Conservation (phyloP, 2,888 invertebrate species). For the Strigamia transsilvanica region DNA sequence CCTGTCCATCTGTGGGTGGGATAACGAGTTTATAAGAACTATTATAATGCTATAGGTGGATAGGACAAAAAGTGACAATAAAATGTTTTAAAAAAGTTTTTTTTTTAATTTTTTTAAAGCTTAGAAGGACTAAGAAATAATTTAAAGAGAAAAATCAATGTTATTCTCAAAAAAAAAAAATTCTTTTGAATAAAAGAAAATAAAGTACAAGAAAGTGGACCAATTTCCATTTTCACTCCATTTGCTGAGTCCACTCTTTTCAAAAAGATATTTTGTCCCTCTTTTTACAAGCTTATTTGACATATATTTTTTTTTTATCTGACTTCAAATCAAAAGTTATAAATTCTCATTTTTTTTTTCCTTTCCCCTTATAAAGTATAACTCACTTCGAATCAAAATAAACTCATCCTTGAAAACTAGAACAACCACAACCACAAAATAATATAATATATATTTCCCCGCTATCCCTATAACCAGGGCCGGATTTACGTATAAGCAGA, state of each 20-base stretch:
- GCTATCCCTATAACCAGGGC: too few species aligned
- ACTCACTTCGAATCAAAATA: not conserved
- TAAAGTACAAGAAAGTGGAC: slow-evolving; percentile 9
- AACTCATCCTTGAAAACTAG: not conserved
- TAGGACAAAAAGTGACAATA: not conserved
- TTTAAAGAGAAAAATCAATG: not conserved
- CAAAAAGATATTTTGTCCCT: slow-evolving; percentile 15
- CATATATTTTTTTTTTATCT: slow-evolving; percentile 23
- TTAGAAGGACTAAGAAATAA: too few species aligned
- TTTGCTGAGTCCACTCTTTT: slow-evolving; percentile 42
- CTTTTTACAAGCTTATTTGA: slow-evolving; percentile 27
- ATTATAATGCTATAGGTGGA: not conserved
- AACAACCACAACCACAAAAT: not conserved
- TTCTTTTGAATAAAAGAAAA: not conserved
- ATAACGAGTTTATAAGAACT: slow-evolving; percentile 1
- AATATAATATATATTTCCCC: not conserved
- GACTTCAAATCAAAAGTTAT: slow-evolving; percentile 39
- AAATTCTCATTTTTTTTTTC: slow-evolving; percentile 22
- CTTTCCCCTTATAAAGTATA: not conserved
- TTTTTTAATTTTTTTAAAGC: too few species aligned
- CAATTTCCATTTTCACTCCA: slow-evolving; percentile 42
- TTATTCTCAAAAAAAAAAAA: not conserved
- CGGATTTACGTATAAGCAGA: too few species aligned
- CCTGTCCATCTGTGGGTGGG: slow-evolving; percentile 11
- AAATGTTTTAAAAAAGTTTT: not conserved